phyloP scores from a whole-genome alignment of 2,113 vertebrate genomes.

The Cromileptes altivelis region DNA sequence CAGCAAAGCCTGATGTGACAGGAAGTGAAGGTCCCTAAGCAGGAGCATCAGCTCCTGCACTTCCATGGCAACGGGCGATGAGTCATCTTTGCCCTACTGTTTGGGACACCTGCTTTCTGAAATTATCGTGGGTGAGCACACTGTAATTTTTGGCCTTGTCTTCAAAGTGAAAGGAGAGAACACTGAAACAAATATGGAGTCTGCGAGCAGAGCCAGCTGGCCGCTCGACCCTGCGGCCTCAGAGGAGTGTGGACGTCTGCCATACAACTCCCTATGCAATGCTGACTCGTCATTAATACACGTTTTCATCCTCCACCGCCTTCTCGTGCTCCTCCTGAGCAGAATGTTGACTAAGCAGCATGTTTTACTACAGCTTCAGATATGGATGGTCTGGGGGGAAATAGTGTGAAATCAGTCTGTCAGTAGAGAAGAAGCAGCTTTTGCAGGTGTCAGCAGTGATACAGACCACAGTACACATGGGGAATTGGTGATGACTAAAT shows the following conservation, averaged over 20 bases:
- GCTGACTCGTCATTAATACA: slow-evolving; percentile 61
- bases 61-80: slow-evolving; percentile 61
- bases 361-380: slow-evolving; percentile 11
- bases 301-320: neutral
- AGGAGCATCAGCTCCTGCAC: slow-evolving; percentile 55
- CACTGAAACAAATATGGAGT: slow-evolving; percentile 42
- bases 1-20: slow-evolving; percentile 57
- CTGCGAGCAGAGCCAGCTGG: slow-evolving; percentile 58
- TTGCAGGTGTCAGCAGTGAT: slow-evolving; percentile 5
- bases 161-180: slow-evolving; percentile 43
- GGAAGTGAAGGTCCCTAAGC: slow-evolving; percentile 67
- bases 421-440: slow-evolving; percentile 23
- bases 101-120: slow-evolving; percentile 63
- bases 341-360: slow-evolving; percentile 40
- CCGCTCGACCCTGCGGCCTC: slow-evolving; percentile 1
- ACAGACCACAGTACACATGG: neutral
- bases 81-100: slow-evolving; percentile 66
- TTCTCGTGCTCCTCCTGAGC: slow-evolving; percentile 3
- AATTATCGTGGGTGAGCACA: slow-evolving; percentile 10
- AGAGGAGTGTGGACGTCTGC: slow-evolving; percentile 26
- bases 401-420: neutral
- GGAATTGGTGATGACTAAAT: slow-evolving; percentile 7
- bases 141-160: slow-evolving; percentile 29
- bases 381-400: neutral
- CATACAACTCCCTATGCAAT: slow-evolving; percentile 29